A percentile compares a stretch with the other conserved stretches of the same genome.
Evolutionary conservation across 2,113 vertebrate genomes (phyloP).

Genomic region (Macrotus californicus): DNA sequence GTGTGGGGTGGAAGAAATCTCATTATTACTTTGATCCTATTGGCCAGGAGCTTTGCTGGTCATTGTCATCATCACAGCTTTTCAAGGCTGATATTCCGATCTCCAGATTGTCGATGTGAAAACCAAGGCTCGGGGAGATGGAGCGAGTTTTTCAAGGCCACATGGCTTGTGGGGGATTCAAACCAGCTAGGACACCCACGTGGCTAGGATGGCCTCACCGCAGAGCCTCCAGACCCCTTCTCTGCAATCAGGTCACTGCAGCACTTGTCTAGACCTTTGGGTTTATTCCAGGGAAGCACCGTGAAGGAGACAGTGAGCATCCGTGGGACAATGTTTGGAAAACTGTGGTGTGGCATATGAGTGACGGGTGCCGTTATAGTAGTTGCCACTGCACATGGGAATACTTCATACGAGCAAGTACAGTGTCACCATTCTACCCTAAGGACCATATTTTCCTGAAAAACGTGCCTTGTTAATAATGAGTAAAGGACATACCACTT

Average conservation of each 20-base stretch:
- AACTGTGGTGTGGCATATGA: accelerated
- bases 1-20: background rate
- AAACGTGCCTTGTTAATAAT: background rate
- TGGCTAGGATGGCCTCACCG: accelerated
- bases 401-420: background rate
- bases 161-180: background rate
- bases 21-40: background rate
- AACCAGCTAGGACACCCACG: background rate
- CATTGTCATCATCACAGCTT: background rate
- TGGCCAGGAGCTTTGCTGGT: background rate
- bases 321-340: background rate
- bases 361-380: too few species aligned
- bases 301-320: background rate
- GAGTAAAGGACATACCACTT: background rate
- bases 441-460: background rate
- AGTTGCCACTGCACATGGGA: background rate
- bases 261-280: background rate
- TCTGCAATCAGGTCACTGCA: too few species aligned
- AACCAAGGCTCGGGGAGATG: background rate
- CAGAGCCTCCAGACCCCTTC: background rate
- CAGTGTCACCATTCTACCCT: background rate
- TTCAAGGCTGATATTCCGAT: background rate
- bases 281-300: background rate
- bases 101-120: background rate
- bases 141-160: background rate